Base-by-base conservation (phyloP, 2,797 vertebrate genomes). In the Meda fulgida region DNA sequence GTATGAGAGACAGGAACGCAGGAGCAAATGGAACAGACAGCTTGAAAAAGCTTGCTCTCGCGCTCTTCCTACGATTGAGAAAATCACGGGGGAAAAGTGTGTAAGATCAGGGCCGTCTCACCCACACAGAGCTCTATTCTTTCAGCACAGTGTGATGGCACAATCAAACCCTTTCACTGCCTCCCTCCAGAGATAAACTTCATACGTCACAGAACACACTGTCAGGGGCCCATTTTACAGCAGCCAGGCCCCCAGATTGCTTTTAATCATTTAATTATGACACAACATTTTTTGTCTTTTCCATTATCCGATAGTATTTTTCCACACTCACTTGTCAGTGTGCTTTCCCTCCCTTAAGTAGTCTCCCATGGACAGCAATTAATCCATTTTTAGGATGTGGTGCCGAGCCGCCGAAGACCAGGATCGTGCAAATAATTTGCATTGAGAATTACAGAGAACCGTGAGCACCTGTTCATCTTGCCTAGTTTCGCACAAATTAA, bases 181-280 rank as follows among this genome's bases (percentile, higher is more conserved):
- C 80, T 65, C 23, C 60, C 69, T 75, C 51, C 31, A 63, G 80
- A 51, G 80, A 86, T 81, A 72, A 43, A 80, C 88, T 84, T 86
- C 82, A 77, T 51, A 75, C 87, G 77, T 85, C 80, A 65, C 79
- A 75, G 76, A 29, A 40, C 51, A 29, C 36, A 23, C 46, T 21
- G 36, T 65, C 87, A 77, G 31, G 13, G 80, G 53, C 31, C 19
- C 63, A 58, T 72, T 82, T 75, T 36, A 63, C 29, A 67, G 51
- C 43, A 65, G 66, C 26, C 4, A 78, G 60, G 58, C 31, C n/a
- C 13, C 31, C 83, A 84, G 66, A 80, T 66, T 83, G 38, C 21
- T 77, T 88, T 86, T 84, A 90, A 90, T 81, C 73, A 88, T 85
- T 79, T 85, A 71, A 88, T 87, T 82, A 86, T 89, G 38, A 78